Percentiles rank a stretch among this genome's conserved stretches.
Conservation (phyloP, 2,888 invertebrate genomes). For the Gisinianus flammeolus region DNA sequence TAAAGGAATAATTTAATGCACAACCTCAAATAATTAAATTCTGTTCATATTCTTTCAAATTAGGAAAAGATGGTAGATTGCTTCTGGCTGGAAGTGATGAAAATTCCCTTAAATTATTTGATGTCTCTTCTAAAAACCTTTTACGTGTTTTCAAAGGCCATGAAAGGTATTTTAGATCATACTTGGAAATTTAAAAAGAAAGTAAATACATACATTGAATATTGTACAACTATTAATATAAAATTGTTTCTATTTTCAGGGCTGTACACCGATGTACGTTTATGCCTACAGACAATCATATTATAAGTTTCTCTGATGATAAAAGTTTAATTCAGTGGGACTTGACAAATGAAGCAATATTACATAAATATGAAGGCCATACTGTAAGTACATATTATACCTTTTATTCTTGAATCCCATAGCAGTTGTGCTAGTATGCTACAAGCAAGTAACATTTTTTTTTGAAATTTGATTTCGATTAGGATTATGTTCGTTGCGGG, state of each 20-base stretch:
- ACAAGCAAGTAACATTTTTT: conserved; percentile 6
- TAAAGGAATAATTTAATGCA: too few species aligned
- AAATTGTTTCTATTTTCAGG: conserved; percentile 60
- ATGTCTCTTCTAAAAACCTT: conserved; percentile 80
- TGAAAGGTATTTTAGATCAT: conserved; percentile 65
- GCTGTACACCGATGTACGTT: conserved; percentile 83
- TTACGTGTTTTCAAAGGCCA: conserved; percentile 87
- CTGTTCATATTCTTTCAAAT: too few species aligned
- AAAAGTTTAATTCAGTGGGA: conserved; percentile 89
- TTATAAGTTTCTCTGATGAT: conserved; percentile 91
- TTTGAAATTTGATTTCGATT: conserved; percentile 24
- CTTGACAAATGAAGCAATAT: conserved; percentile 78
- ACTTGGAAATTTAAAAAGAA: conserved; percentile 1
- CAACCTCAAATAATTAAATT: too few species aligned
- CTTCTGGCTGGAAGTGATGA: conserved; percentile 91
- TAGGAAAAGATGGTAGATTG: conserved; percentile 74
- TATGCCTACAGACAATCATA: conserved; percentile 75
- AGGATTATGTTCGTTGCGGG: conserved; percentile 76
- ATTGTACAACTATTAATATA: too few species aligned
- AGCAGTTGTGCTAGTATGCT: background rate
- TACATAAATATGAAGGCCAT: conserved; percentile 66
- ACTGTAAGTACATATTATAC: conserved; percentile 59
- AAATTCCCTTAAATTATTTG: conserved; percentile 83
- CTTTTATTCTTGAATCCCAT: background rate
- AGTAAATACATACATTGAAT: too few species aligned